A percentile compares a stretch with the other conserved stretches of the same genome.
Conservation (phyloP, 1,140 invertebrate species). For the Scaptomyza graminum region DNA sequence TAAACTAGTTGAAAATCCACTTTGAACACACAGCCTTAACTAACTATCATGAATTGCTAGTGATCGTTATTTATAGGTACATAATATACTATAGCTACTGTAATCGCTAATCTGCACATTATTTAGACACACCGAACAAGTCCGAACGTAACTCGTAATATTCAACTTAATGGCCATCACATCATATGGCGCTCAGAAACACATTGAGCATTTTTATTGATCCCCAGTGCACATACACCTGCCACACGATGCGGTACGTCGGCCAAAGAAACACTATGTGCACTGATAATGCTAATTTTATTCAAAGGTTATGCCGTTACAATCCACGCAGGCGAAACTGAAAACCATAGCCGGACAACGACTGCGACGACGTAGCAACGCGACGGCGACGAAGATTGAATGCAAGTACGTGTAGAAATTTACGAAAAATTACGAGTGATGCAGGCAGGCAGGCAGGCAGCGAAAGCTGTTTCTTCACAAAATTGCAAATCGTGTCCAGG, state of each 20-base stretch:
- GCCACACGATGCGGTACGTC: conserved; percentile 41
- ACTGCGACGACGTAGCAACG: conserved; percentile 41
- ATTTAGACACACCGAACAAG: neutral
- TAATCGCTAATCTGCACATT: neutral
- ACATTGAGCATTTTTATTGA: conserved; percentile 70
- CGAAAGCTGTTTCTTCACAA: conserved; percentile 55
- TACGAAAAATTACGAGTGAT: conserved; percentile 75
- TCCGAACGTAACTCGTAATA: conserved; percentile 8
- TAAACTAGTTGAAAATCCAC: neutral
- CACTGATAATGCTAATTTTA: conserved; percentile 76
- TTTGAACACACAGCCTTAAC: neutral
- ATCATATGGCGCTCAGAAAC: conserved; percentile 59
- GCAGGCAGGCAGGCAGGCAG: conserved; percentile 17
- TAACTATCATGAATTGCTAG: neutral
- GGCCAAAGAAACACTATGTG: conserved; percentile 37
- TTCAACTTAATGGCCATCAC: conserved; percentile 46
- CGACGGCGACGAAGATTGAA: conserved; percentile 71
- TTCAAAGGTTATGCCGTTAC: conserved; percentile 75
- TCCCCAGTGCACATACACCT: conserved; percentile 30
- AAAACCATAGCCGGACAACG: conserved; percentile 30
- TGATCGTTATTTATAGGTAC: neutral
- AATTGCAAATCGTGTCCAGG: conserved; percentile 67
- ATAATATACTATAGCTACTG: neutral
- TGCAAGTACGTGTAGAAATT: conserved; percentile 79
- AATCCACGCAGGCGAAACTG: conserved; percentile 39